phyloP scores from a whole-genome alignment of 1,140 invertebrate genomes.

The Drosophila nigromelanica region DNA sequence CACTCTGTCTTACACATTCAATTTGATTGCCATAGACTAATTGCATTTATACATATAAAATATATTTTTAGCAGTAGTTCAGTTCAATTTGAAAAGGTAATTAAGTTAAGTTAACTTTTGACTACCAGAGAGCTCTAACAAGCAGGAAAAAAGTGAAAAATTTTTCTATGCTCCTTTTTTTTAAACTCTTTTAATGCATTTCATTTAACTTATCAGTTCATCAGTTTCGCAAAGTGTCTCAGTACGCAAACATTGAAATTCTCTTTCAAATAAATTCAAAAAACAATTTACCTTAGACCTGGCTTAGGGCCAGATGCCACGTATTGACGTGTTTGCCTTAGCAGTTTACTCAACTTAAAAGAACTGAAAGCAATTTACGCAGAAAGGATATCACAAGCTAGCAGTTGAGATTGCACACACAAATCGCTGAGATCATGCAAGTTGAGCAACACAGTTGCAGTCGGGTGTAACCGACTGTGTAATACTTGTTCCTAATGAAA shows the following conservation, averaged over 20 bases:
- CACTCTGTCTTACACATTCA: too few relatives aligned
- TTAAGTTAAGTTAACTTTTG: too few relatives aligned
- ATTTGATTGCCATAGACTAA: too few relatives aligned
- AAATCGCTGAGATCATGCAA: slow-evolving; percentile 22
- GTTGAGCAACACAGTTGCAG: slow-evolving; percentile 1
- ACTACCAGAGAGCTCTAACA: too few relatives aligned
- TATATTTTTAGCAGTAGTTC: too few relatives aligned
- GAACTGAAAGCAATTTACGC: slow-evolving; percentile 55
- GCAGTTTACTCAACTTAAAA: slow-evolving; percentile 51
- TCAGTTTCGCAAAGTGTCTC: background rate
- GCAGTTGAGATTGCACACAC: slow-evolving; percentile 1
- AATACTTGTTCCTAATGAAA: too few relatives aligned
- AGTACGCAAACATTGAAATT: slow-evolving; percentile 23
- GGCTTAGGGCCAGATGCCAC: slow-evolving; percentile 2
- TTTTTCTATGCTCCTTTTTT: background rate
- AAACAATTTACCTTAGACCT: slow-evolving; percentile 22
- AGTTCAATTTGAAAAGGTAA: too few relatives aligned
- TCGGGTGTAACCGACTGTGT: too few relatives aligned
- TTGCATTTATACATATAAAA: too few relatives aligned
- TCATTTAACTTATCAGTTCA: background rate
- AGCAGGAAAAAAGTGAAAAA: too few relatives aligned
- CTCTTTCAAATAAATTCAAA: slow-evolving; percentile 55
- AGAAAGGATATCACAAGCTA: slow-evolving; percentile 32
- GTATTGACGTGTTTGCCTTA: slow-evolving; percentile 55
- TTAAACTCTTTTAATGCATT: background rate